These are phyloP conservation scores for Notechis scutatus DNA, from an alignment of 2,113 vertebrate genomes.

Conservation along the genomic window DNA sequence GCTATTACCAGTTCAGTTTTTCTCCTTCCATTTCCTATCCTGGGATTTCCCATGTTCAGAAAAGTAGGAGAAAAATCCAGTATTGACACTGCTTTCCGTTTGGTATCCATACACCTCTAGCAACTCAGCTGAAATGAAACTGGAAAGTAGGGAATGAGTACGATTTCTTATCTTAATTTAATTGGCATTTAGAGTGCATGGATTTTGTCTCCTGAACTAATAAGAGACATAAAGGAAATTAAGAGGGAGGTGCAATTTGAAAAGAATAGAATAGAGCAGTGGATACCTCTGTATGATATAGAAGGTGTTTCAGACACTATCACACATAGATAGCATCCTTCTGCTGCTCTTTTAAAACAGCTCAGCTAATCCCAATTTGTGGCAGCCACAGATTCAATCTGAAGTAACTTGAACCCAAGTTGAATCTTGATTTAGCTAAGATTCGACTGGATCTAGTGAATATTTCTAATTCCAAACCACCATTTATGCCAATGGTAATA, in stretches of 20 bases:
- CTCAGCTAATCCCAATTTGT: neutral
- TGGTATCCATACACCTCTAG: neutral
- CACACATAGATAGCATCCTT: neutral
- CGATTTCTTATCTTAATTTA: neutral
- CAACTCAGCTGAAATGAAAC: neutral
- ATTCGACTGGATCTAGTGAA: neutral
- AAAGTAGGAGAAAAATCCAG: neutral
- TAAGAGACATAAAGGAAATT: neutral
- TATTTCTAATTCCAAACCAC: neutral
- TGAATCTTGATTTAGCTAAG: neutral
- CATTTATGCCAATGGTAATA: neutral
- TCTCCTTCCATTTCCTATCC: neutral
- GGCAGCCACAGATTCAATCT: neutral
- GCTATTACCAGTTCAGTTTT: neutral
- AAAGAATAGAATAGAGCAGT: neutral
- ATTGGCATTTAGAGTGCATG: neutral
- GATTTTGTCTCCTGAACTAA: neutral
- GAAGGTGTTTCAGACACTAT: neutral
- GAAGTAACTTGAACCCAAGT: neutral
- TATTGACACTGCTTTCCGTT: neutral
- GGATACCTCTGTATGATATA: neutral
- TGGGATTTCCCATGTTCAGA: neutral
- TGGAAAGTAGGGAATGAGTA: neutral
- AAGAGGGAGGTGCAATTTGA: neutral
- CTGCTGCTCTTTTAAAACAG: neutral